phyloP scores from a whole-genome alignment of 2,797 vertebrate species.

The Toxotes lorentzi region DNA sequence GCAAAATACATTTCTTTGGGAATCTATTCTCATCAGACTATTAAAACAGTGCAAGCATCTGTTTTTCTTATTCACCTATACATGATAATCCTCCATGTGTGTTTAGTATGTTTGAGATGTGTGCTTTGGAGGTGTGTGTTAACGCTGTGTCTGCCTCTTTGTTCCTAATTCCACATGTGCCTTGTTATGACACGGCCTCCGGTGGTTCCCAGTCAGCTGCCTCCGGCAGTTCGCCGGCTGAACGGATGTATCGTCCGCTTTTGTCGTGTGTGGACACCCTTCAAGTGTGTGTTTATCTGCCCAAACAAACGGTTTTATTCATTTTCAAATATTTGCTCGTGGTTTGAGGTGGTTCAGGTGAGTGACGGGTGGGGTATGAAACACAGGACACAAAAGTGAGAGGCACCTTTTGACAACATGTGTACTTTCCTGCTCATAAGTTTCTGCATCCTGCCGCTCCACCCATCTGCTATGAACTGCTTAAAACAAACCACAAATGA shows the following conservation, averaged over 20 bases:
- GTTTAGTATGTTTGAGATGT: constrained; percentile 10
- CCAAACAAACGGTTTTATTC: neutral
- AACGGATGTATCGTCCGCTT: neutral
- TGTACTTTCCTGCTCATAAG: constrained; percentile 31
- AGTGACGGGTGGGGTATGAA: neutral
- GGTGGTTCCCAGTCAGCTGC: neutral
- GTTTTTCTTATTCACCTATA: neutral
- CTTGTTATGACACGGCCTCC: constrained; percentile 24
- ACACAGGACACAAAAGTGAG: neutral
- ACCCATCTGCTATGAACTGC: constrained; percentile 20
- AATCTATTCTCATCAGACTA: neutral
- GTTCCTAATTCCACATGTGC: constrained; percentile 27
- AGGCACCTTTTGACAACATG: too few relatives aligned
- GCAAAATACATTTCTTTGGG: neutral
- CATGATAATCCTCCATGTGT: neutral
- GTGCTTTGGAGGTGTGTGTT: constrained; percentile 21
- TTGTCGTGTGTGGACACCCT: neutral
- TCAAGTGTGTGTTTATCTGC: neutral
- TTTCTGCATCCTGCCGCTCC: constrained; percentile 47
- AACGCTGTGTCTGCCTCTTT: neutral
- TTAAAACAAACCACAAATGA: constrained; percentile 42
- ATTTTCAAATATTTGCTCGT: neutral
- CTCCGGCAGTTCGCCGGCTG: neutral
- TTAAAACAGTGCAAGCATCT: neutral
- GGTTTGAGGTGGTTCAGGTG: neutral